phyloP scores from a whole-genome alignment of 1,140 invertebrate species.

The Mesaphorura yosii region DNA sequence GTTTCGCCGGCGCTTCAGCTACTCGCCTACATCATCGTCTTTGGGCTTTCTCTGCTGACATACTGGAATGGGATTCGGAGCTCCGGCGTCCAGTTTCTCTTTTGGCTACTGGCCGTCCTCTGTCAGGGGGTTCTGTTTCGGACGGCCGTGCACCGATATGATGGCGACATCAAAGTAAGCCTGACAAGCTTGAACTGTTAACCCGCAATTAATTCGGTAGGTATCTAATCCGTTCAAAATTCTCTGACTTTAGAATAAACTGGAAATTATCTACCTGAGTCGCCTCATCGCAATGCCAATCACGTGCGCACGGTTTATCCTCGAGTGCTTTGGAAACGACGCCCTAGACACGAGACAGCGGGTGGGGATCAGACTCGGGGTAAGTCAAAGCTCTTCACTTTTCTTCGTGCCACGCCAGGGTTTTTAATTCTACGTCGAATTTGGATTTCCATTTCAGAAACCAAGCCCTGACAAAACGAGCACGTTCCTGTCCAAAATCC shows the following conservation, averaged over 20 bases:
- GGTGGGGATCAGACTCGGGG: conserved; percentile 28
- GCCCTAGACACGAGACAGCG: conserved; percentile 32
- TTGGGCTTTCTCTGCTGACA: neutral
- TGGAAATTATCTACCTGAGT: conserved; percentile 38
- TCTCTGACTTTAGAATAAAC: conserved; percentile 3
- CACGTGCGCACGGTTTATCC: conserved; percentile 55
- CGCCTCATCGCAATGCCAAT: conserved; percentile 72
- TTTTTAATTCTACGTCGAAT: conserved; percentile 15
- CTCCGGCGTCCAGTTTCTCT: conserved; percentile 75
- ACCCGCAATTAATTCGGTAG: neutral
- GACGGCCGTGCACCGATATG: conserved; percentile 36
- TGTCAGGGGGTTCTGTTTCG: conserved; percentile 61
- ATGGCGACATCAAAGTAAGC: neutral
- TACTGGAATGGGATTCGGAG: conserved; percentile 55
- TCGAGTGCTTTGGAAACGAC: conserved; percentile 71
- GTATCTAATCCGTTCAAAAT: neutral
- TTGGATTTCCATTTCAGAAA: conserved; percentile 38
- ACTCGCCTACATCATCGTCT: conserved; percentile 19
- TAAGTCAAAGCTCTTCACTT: conserved; percentile 65
- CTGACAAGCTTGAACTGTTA: neutral
- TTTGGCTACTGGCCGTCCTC: conserved; percentile 65
- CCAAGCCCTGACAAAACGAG: conserved; percentile 73
- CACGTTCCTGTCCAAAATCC: conserved; percentile 74
- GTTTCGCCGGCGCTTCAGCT: conserved; percentile 35
- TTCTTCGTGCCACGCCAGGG: conserved; percentile 46